Conservation (phyloP, 2,797 vertebrate genomes). For the Nasua narica region DNA sequence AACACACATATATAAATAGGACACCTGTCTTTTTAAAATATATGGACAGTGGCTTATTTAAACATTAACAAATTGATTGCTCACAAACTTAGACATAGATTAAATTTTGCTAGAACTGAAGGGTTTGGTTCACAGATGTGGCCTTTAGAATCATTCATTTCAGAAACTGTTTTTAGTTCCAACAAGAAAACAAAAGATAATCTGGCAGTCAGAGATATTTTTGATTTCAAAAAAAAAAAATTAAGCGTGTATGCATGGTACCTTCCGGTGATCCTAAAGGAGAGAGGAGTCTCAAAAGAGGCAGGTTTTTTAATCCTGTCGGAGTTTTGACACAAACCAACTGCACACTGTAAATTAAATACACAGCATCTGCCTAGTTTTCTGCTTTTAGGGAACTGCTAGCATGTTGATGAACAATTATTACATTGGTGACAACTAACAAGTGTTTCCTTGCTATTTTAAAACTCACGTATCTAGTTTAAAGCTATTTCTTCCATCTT, state of each 20-base stretch:
- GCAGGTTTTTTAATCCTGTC: background rate
- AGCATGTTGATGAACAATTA: background rate
- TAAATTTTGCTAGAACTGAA: background rate
- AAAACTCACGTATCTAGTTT: background rate
- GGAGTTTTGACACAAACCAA: background rate
- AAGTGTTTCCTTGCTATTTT: background rate
- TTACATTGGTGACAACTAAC: background rate
- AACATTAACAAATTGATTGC: background rate
- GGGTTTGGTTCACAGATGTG: background rate
- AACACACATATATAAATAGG: background rate
- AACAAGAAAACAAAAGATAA: background rate
- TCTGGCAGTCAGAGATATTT: background rate
- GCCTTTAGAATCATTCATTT: background rate
- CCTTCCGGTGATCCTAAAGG: background rate
- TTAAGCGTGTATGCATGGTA: background rate
- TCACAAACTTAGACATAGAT: background rate
- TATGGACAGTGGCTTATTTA: background rate
- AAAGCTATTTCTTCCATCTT: background rate
- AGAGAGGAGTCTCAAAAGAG: background rate
- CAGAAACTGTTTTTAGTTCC: background rate
- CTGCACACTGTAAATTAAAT: background rate
- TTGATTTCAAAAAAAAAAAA: background rate
- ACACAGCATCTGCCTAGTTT: background rate
- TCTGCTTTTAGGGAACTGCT: background rate
- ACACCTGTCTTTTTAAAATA: background rate